Evolutionary conservation across 2,113 vertebrate species (phyloP), one percentile per base, ranked within the genome.

Genomic region (Ctenodactylus gundi): DNA sequence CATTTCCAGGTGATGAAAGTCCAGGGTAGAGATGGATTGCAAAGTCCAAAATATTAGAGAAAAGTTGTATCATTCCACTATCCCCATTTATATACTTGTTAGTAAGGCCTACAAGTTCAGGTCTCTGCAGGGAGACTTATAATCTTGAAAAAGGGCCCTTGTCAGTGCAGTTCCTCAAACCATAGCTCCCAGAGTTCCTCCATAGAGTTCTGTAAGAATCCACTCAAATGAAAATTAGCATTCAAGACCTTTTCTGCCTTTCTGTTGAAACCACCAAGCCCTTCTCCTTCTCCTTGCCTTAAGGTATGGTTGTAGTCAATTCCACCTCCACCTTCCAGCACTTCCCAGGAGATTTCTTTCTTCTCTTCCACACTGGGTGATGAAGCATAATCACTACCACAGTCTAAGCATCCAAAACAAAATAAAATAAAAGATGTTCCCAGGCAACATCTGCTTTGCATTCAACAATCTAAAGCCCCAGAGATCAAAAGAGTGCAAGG

Each of bases 391-490:
- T 88, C 29, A 23, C 9, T 29, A 72, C 58, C 51, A 60, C 34
- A 27, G 4, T 85, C 27, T 92, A 84, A 49, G 58, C 34, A 80
- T 93, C 67, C 78, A 82, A 72, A 93, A 94, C 10, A 94, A 93
- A 90, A 39, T 46, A 73, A 73, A 36, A 84, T 49, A 77, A 67
- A 91, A 81, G 27, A 39, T 57, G 41, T 82, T 51, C 55, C 90
- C 70, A 68, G 88, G 70, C 60, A 88, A 96, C 41, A 91, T 62
- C 53, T 90, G 83, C 64, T 93, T 97, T 93, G 67, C 70, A 60
- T 80, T 91, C 60, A 67, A 65, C 68, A 96, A 53, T 73, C 68
- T 31, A 93, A 96, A 95, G 57, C 21, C 89, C 93, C 27, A 85
- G 36, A 78, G 94, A n/a, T n/a, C n/a, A n/a, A n/a, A n/a, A n/a